Evolutionary conservation across 2,113 vertebrate genomes (phyloP).

Genomic region (Sterrhoptilus dennistouni): DNA sequence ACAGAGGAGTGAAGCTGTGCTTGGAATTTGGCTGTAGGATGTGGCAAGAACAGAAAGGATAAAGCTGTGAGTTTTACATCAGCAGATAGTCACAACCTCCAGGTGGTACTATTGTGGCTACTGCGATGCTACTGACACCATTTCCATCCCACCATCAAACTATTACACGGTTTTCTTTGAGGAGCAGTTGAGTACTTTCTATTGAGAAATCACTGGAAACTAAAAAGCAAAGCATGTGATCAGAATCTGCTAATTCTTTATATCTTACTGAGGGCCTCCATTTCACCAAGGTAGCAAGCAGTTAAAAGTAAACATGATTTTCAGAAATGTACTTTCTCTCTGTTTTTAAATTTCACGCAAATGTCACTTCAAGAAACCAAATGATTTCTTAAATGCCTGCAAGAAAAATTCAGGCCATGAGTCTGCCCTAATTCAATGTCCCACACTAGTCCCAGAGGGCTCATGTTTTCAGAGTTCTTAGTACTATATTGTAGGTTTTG

Average conservation of each 20-base stretch:
- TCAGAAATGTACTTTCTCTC: neutral
- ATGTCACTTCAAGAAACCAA: neutral
- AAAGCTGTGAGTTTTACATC: neutral
- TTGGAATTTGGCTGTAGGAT: neutral
- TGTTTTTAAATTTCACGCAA: neutral
- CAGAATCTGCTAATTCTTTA: neutral
- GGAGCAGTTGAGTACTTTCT: fast-evolving
- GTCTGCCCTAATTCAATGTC: neutral
- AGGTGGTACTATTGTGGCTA: fast-evolving
- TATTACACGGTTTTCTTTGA: neutral
- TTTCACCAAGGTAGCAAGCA: neutral
- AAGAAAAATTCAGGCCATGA: neutral
- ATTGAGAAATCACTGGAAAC: neutral
- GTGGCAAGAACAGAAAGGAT: neutral
- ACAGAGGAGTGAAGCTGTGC: neutral
- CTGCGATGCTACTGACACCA: too few relatives aligned
- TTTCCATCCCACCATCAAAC: neutral
- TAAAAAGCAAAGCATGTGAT: fast-evolving
- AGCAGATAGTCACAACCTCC: neutral
- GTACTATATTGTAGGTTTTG: neutral
- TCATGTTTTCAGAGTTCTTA: neutral
- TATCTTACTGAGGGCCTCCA: neutral
- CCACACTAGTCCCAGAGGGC: fast-evolving
- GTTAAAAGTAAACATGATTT: neutral
- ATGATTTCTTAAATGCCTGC: neutral